Percentiles rank a stretch among this genome's conserved stretches.
These are phyloP conservation scores for Holothuria leucospilota DNA, from an alignment of 53 echinoderm and acorn worm genomes.

Conservation along the genomic window DNA sequence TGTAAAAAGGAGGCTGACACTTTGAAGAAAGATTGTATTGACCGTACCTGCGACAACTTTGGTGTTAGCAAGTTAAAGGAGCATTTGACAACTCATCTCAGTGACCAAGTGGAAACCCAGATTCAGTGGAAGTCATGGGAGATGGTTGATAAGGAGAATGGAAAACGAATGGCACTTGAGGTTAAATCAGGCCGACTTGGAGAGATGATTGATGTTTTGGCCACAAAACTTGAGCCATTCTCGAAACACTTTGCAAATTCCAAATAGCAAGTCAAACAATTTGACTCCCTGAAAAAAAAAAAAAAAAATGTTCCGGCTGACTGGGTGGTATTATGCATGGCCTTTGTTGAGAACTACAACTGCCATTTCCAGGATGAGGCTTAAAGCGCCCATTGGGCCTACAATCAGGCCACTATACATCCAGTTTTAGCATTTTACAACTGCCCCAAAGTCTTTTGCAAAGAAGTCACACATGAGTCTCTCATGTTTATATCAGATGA, in stretches of 20 bases:
- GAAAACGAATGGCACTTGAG: constrained; percentile 4
- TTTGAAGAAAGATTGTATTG: too few species aligned
- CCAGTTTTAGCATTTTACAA: constrained; percentile 53
- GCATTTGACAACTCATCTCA: too few species aligned
- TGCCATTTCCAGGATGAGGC: constrained; percentile 61
- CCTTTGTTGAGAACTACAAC: constrained; percentile 53
- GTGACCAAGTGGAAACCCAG: too few species aligned
- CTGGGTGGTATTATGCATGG: constrained; percentile 41
- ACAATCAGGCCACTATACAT: constrained; percentile 56
- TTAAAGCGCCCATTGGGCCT: constrained; percentile 58
- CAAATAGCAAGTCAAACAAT: constrained; percentile 49
- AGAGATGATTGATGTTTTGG: constrained; percentile 3
- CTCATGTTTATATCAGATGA: constrained; percentile 45
- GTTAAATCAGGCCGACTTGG: constrained; percentile 2
- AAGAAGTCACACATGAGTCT: constrained; percentile 14
- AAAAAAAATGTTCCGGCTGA: constrained; percentile 26
- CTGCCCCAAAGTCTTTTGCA: constrained; percentile 13
- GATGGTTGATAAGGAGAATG: neutral
- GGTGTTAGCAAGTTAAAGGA: too few species aligned
- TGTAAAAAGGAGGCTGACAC: too few species aligned
- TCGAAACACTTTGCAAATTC: constrained; percentile 56
- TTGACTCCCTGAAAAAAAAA: constrained; percentile 10
- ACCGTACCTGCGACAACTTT: too few species aligned
- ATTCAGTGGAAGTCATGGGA: constrained; percentile 28
- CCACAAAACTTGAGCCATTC: constrained; percentile 19